Percentiles rank a stretch among this genome's conserved stretches.
phyloP scores from a whole-genome alignment of 2,113 vertebrate species.

The Notiomystis cincta region DNA sequence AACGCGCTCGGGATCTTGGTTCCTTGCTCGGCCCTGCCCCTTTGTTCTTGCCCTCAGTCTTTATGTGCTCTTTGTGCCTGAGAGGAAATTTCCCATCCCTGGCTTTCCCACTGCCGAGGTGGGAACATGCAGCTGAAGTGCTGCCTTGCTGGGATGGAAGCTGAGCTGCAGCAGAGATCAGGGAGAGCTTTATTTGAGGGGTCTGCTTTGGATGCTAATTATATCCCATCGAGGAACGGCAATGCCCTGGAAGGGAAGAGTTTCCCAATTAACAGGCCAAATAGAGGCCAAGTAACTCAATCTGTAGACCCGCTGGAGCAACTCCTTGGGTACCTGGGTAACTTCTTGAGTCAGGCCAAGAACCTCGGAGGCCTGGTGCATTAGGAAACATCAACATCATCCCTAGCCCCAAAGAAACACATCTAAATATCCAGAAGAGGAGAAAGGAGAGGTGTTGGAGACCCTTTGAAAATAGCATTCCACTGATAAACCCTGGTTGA shows the following conservation, averaged over 20 bases:
- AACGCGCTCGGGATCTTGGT: background rate
- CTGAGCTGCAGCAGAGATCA: background rate
- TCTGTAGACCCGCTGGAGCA: background rate
- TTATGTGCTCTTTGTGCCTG: background rate
- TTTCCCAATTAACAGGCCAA: background rate
- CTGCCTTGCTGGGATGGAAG: background rate
- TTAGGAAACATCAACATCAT: background rate
- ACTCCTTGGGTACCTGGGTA: background rate
- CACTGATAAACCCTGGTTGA: background rate
- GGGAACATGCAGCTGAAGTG: background rate
- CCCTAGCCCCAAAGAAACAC: background rate
- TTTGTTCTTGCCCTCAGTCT: background rate
- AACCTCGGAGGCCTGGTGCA: background rate
- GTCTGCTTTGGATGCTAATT: background rate
- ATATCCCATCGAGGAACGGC: background rate
- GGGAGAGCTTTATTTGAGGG: background rate
- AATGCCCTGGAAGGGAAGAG: background rate
- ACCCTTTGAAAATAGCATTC: background rate
- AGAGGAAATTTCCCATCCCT: background rate
- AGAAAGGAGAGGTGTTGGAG: background rate
- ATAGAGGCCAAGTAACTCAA: background rate
- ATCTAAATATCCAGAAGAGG: background rate
- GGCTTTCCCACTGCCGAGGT: background rate
- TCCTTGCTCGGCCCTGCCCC: background rate
- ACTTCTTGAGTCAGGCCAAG: background rate